phyloP scores from a whole-genome alignment of 2,888 invertebrate species.

The Mechanitis messenoides region DNA sequence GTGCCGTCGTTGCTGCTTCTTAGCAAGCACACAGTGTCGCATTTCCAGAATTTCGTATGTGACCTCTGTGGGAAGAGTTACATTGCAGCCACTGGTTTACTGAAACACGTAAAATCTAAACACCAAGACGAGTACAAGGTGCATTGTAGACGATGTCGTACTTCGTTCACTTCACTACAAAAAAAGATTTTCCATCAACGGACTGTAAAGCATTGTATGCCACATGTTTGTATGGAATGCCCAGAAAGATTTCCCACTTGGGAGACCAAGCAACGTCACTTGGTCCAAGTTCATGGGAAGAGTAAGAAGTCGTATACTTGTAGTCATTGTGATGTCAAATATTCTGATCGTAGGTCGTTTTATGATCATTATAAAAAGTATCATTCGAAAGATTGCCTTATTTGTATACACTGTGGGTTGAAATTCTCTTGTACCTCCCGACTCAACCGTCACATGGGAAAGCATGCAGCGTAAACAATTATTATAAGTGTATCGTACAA shows the following conservation, averaged over 20 bases:
- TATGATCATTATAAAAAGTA: constrained; percentile 62
- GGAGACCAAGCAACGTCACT: constrained; percentile 53
- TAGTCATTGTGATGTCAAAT: constrained; percentile 55
- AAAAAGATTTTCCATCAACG: constrained; percentile 59
- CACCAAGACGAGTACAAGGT: constrained; percentile 58
- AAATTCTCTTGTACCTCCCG: constrained; percentile 59
- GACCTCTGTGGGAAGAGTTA: constrained; percentile 50
- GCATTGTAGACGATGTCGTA: constrained; percentile 54
- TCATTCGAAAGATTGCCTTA: constrained; percentile 57
- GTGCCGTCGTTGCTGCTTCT: constrained; percentile 57
- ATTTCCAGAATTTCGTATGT: constrained; percentile 54
- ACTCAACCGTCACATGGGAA: constrained; percentile 51
- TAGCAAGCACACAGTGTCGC: constrained; percentile 62
- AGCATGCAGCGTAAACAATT: constrained; percentile 20
- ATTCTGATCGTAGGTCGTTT: constrained; percentile 50
- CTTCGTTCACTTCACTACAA: constrained; percentile 60
- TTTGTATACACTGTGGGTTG: constrained; percentile 61
- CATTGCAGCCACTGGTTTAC: constrained; percentile 55
- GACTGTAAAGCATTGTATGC: constrained; percentile 60
- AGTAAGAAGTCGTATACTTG: constrained; percentile 49
- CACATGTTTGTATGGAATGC: constrained; percentile 60
- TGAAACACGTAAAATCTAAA: constrained; percentile 57
- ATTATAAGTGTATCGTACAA: neutral
- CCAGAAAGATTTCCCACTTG: constrained; percentile 58
- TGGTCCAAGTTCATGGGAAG: constrained; percentile 57